Evolutionary conservation across 2,113 vertebrate species (phyloP).

Genomic region (Pseudopodoces humilis): DNA sequence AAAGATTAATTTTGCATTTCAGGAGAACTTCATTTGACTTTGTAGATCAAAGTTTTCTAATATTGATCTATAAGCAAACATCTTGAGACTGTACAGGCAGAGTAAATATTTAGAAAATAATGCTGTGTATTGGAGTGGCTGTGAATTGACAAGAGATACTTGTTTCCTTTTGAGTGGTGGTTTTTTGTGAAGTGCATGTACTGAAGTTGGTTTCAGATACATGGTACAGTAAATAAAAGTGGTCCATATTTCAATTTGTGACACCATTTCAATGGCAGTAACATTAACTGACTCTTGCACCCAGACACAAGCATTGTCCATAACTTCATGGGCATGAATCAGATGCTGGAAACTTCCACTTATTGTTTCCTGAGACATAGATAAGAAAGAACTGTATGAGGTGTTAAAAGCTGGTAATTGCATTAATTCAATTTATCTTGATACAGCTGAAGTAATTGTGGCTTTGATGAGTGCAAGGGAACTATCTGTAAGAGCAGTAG

Average conservation of each 20-base stretch:
- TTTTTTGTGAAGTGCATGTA: background rate
- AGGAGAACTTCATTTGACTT: slow-evolving; percentile 14
- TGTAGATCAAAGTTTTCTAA: background rate
- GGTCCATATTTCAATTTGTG: background rate
- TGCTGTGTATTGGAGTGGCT: background rate
- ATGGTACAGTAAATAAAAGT: background rate
- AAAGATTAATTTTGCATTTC: background rate
- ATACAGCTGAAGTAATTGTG: background rate
- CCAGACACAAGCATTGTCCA: background rate
- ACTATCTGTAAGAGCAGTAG: background rate
- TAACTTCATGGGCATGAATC: background rate
- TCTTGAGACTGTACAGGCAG: background rate
- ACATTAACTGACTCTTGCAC: background rate
- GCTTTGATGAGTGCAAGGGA: background rate
- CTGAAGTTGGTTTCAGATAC: background rate
- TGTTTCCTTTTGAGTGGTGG: background rate
- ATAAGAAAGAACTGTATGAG: background rate
- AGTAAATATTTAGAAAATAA: slow-evolving; percentile 28
- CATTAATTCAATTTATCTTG: background rate
- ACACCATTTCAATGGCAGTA: background rate
- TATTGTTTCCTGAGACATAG: background rate
- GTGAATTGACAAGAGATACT: background rate
- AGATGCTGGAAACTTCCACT: background rate
- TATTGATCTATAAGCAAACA: slow-evolving; percentile 27
- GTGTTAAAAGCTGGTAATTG: background rate